A percentile compares a stretch with the other conserved stretches of the same genome.
phyloP scores from a whole-genome alignment of 2,113 vertebrate species.

The Isichthys henryi region DNA sequence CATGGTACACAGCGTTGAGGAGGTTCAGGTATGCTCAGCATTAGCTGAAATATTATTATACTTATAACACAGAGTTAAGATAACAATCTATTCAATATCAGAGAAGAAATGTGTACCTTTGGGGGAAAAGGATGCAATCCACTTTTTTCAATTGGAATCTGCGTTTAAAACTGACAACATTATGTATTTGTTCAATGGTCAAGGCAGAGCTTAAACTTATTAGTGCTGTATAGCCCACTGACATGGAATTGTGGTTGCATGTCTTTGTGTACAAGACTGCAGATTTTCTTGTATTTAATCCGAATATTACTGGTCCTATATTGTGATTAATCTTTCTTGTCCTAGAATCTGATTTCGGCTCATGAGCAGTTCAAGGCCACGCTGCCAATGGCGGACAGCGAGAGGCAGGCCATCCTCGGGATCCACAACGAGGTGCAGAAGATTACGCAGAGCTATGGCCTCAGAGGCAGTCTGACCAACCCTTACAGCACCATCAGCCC shows the following conservation, averaged over 20 bases:
- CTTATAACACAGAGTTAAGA: not conserved
- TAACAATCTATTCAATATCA: not conserved
- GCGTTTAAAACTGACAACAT: not conserved
- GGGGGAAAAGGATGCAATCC: not conserved
- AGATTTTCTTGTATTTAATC: not conserved
- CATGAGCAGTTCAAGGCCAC: conserved; percentile 80
- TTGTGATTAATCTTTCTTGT: not conserved
- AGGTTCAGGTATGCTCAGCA: conserved; percentile 75
- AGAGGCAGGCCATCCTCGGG: conserved; percentile 88
- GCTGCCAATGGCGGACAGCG: conserved; percentile 73
- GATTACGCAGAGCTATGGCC: conserved; percentile 88
- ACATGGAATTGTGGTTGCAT: not conserved
- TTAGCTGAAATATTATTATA: not conserved
- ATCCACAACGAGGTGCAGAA: conserved; percentile 95
- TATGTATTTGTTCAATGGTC: conserved; percentile 12
- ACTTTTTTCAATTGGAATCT: not conserved
- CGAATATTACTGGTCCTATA: conserved; percentile 69
- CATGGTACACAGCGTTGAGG: conserved; percentile 87
- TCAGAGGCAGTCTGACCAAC: conserved; percentile 75
- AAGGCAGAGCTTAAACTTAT: not conserved
- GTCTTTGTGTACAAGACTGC: not conserved
- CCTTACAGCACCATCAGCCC: conserved; percentile 84
- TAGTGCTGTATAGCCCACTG: not conserved
- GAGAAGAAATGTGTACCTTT: not conserved
- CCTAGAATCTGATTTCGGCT: conserved; percentile 83